These are phyloP conservation scores for Gadopsis marmoratus DNA, from an alignment of 2,797 vertebrate species.

Conservation along the genomic window DNA sequence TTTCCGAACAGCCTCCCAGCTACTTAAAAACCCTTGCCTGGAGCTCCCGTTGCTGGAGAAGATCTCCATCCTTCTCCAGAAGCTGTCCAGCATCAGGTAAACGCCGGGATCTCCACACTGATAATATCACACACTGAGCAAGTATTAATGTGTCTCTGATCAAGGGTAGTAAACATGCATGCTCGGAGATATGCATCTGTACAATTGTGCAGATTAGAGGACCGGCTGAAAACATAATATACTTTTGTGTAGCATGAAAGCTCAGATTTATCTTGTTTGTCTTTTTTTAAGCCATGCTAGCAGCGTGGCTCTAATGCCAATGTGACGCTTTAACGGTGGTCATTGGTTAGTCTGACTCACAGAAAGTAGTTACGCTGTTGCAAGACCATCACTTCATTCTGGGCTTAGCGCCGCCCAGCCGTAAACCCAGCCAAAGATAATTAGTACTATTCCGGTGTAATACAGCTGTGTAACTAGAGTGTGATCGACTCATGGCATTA, in stretches of 20 bases:
- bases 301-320: background rate
- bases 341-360: no score
- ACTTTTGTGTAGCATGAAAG: no score
- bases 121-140: background rate
- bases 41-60: conserved; percentile 88
- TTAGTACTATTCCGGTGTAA: background rate
- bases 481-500: background rate
- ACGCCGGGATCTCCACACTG: conserved; percentile 19
- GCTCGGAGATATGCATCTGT: background rate
- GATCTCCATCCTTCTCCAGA: conserved; percentile 91
- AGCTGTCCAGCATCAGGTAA: conserved; percentile 92
- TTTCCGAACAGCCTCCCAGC: conserved; percentile 85
- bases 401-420: no score
- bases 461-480: background rate
- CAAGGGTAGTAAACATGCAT: background rate
- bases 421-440: background rate
- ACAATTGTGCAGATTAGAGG: no score
- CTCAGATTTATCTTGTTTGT: background rate
- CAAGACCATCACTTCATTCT: no score
- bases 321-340: no score
- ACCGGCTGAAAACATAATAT: background rate
- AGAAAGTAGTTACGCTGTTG: no score
- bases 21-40: conserved; percentile 87
- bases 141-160: background rate
- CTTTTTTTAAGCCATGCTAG: no score